Conservation (phyloP, 2,888 invertebrate genomes). For the Clistopyga incitator region DNA sequence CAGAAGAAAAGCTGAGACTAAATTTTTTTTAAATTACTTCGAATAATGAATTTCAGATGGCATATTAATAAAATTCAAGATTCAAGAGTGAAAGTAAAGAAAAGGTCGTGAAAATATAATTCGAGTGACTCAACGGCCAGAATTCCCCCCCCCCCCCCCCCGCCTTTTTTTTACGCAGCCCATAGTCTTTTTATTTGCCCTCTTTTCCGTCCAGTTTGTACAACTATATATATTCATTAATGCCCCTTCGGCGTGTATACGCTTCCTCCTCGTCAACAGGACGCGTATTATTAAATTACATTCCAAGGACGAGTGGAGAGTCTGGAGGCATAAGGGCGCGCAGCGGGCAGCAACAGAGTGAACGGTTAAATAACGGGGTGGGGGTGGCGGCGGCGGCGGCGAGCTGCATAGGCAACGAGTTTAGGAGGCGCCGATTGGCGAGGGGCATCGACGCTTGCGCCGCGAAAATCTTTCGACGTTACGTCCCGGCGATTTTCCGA, state of each 20-base stretch:
- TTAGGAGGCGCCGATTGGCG: constrained; percentile 62
- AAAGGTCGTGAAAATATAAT: too few species aligned
- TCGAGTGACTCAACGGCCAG: too few species aligned
- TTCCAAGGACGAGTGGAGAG: constrained; percentile 40
- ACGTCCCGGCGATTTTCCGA: constrained; percentile 63
- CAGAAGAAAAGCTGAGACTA: too few species aligned
- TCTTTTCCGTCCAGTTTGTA: background rate
- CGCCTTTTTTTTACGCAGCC: too few species aligned
- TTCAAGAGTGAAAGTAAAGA: too few species aligned
- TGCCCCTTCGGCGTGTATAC: background rate
- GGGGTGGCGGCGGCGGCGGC: constrained; percentile 19
- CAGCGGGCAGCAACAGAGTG: constrained; percentile 6
- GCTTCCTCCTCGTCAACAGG: background rate
- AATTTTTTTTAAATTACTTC: too few species aligned
- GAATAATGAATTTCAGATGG: too few species aligned
- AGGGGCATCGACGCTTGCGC: constrained; percentile 71
- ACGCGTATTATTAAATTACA: constrained; percentile 62
- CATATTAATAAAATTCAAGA: too few species aligned
- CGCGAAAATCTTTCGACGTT: constrained; percentile 64
- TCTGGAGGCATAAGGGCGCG: constrained; percentile 25
- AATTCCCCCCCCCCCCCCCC: too few species aligned
- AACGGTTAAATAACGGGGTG: constrained; percentile 19
- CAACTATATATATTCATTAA: constrained; percentile 13
- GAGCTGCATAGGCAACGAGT: constrained; percentile 61
- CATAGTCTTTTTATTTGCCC: too few species aligned